These are phyloP conservation scores for Pelvicachromis taeniatus DNA, from an alignment of 2,113 vertebrate species.

Conservation along the genomic window DNA sequence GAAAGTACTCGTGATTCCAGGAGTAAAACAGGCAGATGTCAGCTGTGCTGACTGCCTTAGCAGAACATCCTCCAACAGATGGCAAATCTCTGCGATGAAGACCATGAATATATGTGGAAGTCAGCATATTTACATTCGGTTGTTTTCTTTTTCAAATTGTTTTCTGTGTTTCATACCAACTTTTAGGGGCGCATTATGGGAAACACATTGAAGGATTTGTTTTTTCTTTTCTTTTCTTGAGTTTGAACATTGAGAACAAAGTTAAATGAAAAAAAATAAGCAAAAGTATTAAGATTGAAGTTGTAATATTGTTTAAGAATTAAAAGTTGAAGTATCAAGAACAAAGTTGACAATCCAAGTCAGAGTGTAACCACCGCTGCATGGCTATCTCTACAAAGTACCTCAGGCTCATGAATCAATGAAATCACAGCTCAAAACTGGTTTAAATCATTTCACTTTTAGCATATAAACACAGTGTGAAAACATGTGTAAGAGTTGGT, in stretches of 20 bases:
- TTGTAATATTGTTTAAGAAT: background rate
- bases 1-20: constrained; percentile 13
- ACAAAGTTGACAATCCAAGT: background rate
- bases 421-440: background rate
- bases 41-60: constrained; percentile 23
- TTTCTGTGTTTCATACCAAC: background rate
- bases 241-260: background rate
- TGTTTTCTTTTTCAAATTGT: background rate
- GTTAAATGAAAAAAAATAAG: background rate
- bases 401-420: background rate
- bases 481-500: background rate
- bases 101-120: constrained; percentile 40
- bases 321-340: background rate
- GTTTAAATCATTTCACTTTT: background rate
- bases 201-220: background rate
- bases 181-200: background rate
- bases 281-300: background rate
- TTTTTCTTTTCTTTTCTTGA: background rate
- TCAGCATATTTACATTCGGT: constrained; percentile 43
- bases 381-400: background rate
- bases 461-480: background rate
- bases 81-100: constrained; percentile 50
- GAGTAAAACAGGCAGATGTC: constrained; percentile 49
- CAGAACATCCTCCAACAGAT: constrained; percentile 40
- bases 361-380: background rate